Conservation (phyloP, 2,113 vertebrate genomes). For the Dicaeum eximium region DNA sequence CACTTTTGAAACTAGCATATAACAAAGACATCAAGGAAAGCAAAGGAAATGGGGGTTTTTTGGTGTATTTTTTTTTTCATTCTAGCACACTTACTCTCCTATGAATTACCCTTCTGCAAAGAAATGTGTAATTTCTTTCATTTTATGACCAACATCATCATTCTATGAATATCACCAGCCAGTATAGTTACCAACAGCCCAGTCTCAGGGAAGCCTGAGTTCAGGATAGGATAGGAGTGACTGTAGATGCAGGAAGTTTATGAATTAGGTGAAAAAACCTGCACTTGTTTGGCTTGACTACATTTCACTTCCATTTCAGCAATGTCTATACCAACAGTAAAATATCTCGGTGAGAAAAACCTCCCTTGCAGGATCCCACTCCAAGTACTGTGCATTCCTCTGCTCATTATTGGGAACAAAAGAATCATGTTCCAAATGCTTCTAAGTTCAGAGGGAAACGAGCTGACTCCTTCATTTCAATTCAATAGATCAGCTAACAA, state of each 20-base stretch:
- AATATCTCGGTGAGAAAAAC: neutral
- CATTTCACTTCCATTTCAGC: neutral
- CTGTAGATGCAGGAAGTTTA: neutral
- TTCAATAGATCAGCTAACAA: constrained; percentile 1
- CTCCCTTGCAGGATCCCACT: neutral
- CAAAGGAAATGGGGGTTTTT: neutral
- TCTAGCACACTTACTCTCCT: neutral
- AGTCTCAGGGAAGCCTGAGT: neutral
- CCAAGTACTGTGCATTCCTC: neutral
- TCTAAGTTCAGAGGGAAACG: neutral
- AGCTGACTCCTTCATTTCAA: neutral
- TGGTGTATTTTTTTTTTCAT: neutral
- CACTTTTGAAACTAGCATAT: neutral
- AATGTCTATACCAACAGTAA: neutral
- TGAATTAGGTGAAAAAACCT: neutral
- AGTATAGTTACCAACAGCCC: neutral
- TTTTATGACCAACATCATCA: neutral
- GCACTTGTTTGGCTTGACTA: neutral
- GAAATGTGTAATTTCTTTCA: neutral
- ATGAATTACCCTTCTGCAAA: neutral
- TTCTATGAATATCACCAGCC: neutral
- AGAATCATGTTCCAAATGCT: neutral
- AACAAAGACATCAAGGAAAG: constrained; percentile 10
- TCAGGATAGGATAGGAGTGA: neutral
- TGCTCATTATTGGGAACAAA: neutral